A percentile compares a stretch with the other conserved stretches of the same genome.
phyloP scores from a whole-genome alignment of 2,888 invertebrate genomes.

The Lissocephala sabroskyi region DNA sequence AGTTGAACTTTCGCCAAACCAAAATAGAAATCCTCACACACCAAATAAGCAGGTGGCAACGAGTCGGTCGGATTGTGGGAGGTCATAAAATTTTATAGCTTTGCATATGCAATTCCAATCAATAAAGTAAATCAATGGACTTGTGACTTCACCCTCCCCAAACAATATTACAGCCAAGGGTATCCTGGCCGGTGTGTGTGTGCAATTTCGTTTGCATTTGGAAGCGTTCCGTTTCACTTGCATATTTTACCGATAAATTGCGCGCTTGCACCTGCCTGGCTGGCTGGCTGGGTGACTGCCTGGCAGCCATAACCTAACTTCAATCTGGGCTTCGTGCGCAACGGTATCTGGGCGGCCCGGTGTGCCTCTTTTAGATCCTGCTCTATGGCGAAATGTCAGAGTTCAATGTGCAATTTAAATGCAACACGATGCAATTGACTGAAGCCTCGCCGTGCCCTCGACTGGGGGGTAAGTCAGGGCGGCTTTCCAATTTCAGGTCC shows the following conservation, averaged over 20 bases:
- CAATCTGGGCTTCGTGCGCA: constrained; percentile 17
- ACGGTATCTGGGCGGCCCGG: constrained; percentile 11
- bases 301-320: constrained; percentile 39
- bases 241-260: constrained; percentile 56
- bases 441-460: no score
- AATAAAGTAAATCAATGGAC: constrained; percentile 9
- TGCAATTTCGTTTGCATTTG: constrained; percentile 31
- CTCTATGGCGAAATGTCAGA: constrained; percentile 54
- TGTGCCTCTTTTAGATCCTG: not conserved
- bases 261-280: constrained; percentile 11
- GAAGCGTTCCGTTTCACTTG: constrained; percentile 54
- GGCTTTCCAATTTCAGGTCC: no score
- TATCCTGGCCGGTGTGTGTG: no score
- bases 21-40: no score
- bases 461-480: no score
- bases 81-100: constrained; percentile 7
- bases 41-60: no score
- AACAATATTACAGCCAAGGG: no score
- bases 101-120: constrained; percentile 6
- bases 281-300: not conserved
- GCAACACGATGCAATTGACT: constrained; percentile 48
- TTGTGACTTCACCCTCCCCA: no score
- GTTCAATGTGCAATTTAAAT: constrained; percentile 64
- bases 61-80: no score
- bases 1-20: no score